A percentile compares a stretch with the other conserved stretches of the same genome.
These are phyloP conservation scores for Grallaria varia DNA, from an alignment of 2,113 vertebrate genomes.

Conservation along the genomic window DNA sequence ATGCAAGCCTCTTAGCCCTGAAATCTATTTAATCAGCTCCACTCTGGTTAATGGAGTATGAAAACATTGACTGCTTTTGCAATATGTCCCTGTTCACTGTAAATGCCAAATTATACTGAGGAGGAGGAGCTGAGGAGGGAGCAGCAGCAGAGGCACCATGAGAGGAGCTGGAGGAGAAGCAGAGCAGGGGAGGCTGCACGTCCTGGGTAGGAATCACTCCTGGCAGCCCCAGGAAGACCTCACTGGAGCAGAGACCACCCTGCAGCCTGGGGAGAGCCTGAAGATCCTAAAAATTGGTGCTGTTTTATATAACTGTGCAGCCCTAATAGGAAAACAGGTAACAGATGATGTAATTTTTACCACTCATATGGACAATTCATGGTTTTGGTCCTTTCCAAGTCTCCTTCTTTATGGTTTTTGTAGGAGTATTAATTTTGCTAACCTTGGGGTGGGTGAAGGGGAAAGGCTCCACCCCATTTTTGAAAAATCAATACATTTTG, in stretches of 20 bases:
- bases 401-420: background rate
- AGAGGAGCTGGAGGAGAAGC: background rate
- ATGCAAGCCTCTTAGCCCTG: background rate
- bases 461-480: background rate
- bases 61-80: background rate
- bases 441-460: background rate
- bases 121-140: background rate
- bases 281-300: background rate
- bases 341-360: background rate
- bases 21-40: background rate
- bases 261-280: background rate
- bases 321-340: background rate
- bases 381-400: background rate
- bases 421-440: background rate
- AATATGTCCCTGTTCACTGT: background rate
- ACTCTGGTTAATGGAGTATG: background rate
- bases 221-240: background rate
- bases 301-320: background rate
- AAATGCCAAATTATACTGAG: background rate
- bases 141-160: background rate
- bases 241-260: background rate
- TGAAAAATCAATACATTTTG: background rate
- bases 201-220: background rate
- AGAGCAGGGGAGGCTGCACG: background rate
- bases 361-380: background rate